A percentile compares a stretch with the other conserved stretches of the same genome.
Conservation (phyloP, 2,113 vertebrate genomes). For the Callorhinus ursinus region DNA sequence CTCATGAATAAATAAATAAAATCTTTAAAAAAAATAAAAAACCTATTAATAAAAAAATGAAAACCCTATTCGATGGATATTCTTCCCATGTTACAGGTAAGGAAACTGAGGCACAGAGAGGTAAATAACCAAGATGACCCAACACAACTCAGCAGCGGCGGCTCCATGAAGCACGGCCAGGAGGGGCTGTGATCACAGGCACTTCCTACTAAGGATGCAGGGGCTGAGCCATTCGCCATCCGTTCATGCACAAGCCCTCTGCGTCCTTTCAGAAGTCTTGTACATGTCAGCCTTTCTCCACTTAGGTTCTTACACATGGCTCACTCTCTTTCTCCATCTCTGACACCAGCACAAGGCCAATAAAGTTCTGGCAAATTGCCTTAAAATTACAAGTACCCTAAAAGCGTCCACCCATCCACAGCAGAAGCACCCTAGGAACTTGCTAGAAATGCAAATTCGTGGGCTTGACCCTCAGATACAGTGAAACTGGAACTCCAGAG, state of each 20-base stretch:
- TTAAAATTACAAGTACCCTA: neutral
- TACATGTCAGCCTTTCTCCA: neutral
- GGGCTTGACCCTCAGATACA: neutral
- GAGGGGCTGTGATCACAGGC: too few relatives aligned
- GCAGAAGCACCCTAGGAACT: neutral
- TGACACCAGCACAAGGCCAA: neutral
- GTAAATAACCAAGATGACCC: neutral
- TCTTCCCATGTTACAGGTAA: neutral
- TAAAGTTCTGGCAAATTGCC: neutral
- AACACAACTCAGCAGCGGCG: neutral
- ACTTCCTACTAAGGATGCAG: neutral
- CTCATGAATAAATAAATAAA: too few relatives aligned
- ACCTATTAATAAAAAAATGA: neutral
- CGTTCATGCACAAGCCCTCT: neutral
- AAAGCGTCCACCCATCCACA: neutral
- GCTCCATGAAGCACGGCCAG: neutral
- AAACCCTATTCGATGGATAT: neutral
- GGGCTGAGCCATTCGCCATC: neutral
- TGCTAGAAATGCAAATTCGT: neutral
- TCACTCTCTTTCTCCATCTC: neutral
- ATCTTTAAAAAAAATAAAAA: slow-evolving; percentile 48
- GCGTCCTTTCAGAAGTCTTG: neutral
- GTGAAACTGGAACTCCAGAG: neutral
- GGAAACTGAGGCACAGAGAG: neutral
- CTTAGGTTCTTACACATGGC: neutral